Base-by-base conservation (phyloP, 2,113 vertebrate genomes). In the Serinus canaria region DNA sequence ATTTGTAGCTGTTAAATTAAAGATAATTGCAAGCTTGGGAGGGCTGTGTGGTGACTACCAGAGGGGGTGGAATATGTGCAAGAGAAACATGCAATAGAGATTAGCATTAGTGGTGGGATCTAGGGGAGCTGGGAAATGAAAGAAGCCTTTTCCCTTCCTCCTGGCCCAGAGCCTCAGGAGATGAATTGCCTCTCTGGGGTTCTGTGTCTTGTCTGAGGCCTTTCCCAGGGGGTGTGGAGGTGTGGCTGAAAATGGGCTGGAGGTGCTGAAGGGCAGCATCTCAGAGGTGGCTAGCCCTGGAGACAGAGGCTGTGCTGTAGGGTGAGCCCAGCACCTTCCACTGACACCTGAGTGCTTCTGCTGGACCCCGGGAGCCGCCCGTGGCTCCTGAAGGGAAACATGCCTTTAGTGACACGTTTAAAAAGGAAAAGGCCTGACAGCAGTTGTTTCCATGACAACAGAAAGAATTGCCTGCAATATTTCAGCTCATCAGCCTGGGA, bases 361-460 rank as follows among this genome's bases (percentile, higher is more conserved):
- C 76, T 39, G 90, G 76, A 69, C 80, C 69, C 87, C 0, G 1
- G 60, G 86, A 92, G 39, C n/a, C 55, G 92, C 84, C 94, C 6
- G 17, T 37, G 82, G 81, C 79, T 91, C 80, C 18, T 75, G 78
- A 62, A 88, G 87, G 91, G 56, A 90, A 92, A 74, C 64, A 52
- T 94, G 84, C 90, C 92, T 95, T 93, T 75, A 89, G 92, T 94
- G 94, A 89, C 95, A 95, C 5, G 9, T 82, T 62, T 78, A 81
- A 94, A 95, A 77, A 87, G 73, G 76, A 79, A 90, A 94, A 95
- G 87, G 83, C 79, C 92, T 95, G 87, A 81, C 73, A 95, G 94
- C 78, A 60, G 62, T 64, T 63, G 95, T 98, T 98, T 94, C 98
- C 94, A 97, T 98, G 97, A 95, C 96, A 97, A 98, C 97, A 81